Percentiles rank a stretch among this genome's conserved stretches.
phyloP scores from a whole-genome alignment of 2,113 vertebrate species.

The Thalassarche chlororhynchos region DNA sequence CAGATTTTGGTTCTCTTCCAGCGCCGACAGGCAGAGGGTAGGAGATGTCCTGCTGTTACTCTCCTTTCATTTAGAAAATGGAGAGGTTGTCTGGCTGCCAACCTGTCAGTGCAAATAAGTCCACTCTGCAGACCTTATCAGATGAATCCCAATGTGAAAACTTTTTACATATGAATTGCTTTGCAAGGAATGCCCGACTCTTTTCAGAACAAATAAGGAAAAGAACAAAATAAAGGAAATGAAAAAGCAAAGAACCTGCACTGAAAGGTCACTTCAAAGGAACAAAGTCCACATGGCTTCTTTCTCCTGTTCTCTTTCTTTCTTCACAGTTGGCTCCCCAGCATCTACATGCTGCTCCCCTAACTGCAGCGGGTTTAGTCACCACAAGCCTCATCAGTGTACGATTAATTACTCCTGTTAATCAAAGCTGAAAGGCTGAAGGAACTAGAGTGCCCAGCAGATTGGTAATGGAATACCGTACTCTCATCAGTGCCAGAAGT shows the following conservation, averaged over 20 bases:
- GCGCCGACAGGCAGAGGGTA: background rate
- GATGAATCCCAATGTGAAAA: conserved; percentile 40
- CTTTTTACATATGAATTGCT: conserved; percentile 57
- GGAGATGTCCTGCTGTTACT: conserved; percentile 54
- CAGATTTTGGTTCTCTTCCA: conserved; percentile 35
- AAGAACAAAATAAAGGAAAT: conserved; percentile 19
- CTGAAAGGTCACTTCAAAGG: conserved; percentile 1
- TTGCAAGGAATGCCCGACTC: background rate
- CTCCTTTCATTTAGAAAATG: conserved; percentile 63
- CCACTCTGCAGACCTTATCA: conserved; percentile 29
- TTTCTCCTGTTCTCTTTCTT: background rate
- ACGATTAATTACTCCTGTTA: conserved; percentile 28
- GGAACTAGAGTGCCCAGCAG: background rate
- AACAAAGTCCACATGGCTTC: conserved; percentile 5
- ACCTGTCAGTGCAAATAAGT: conserved; percentile 37
- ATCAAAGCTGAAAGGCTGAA: conserved; percentile 9
- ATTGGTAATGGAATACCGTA: background rate
- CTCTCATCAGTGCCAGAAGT: background rate
- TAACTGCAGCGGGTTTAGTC: background rate
- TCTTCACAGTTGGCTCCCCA: background rate
- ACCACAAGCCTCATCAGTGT: background rate
- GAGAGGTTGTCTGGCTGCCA: conserved; percentile 61
- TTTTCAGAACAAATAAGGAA: background rate
- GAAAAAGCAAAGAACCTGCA: conserved; percentile 1
- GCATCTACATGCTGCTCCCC: background rate